Evolutionary conservation across 2,113 vertebrate genomes (phyloP).

Genomic region (Nannospalax galili): DNA sequence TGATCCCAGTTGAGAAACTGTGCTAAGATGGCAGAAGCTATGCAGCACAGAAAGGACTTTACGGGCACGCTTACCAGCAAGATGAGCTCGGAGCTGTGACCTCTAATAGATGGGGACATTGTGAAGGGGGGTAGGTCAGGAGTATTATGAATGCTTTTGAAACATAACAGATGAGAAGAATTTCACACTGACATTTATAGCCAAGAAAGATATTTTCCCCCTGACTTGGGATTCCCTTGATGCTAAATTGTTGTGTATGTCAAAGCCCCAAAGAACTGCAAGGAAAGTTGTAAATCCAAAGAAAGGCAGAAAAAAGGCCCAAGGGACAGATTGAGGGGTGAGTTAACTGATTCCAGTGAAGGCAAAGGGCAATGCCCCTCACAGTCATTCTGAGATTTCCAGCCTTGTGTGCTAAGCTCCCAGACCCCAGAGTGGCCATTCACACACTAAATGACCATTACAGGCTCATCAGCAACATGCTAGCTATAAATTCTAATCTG

Average conservation of each 20-base stretch:
- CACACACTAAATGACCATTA: not conserved
- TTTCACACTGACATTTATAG: constrained; percentile 59
- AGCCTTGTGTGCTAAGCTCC: constrained; percentile 33
- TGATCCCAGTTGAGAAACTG: not conserved
- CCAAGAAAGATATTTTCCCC: constrained; percentile 56
- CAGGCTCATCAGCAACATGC: constrained; percentile 54
- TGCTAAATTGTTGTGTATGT: constrained; percentile 30
- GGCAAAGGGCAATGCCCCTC: not conserved
- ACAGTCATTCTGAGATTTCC: constrained; percentile 20
- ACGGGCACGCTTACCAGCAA: not conserved
- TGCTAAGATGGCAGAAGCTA: not conserved
- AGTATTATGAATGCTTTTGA: not conserved
- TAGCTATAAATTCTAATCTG: constrained; percentile 65
- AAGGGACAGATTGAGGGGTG: not conserved
- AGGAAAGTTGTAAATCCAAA: constrained; percentile 61
- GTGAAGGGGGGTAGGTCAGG: not conserved
- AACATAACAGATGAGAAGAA: constrained; percentile 49
- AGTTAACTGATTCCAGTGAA: constrained; percentile 40
- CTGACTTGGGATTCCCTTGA: constrained; percentile 50
- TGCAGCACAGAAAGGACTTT: not conserved
- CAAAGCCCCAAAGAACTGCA: constrained; percentile 25
- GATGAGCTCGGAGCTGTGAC: not conserved
- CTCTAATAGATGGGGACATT: not conserved
- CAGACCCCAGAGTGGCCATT: constrained; percentile 61
- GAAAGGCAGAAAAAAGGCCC: constrained; percentile 45